Evolutionary conservation across 2,888 invertebrate genomes (phyloP).

Genomic region (Protonemura montana): DNA sequence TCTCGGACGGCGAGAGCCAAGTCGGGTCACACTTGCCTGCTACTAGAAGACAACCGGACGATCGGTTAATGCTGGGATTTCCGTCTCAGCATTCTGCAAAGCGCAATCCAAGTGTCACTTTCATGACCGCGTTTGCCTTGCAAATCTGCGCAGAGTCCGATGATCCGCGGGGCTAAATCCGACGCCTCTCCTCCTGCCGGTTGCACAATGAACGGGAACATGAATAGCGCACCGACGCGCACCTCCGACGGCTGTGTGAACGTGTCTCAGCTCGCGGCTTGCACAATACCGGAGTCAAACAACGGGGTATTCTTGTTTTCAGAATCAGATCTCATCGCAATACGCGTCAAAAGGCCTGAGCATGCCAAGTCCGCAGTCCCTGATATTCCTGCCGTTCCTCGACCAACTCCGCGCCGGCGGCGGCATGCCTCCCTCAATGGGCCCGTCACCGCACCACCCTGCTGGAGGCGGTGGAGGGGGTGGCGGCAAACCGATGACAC

Average conservation of each 20-base stretch:
- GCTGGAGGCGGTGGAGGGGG: slow-evolving; percentile 48
- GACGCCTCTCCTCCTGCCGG: too few relatives aligned
- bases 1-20: not conserved
- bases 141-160: not conserved
- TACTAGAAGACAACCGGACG: not conserved
- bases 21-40: not conserved
- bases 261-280: not conserved
- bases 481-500: slow-evolving; percentile 46
- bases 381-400: slow-evolving; percentile 75
- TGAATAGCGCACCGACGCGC: not conserved
- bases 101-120: not conserved
- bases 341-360: slow-evolving; percentile 63
- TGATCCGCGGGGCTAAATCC: not conserved
- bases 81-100: not conserved
- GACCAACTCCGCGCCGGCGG: slow-evolving; percentile 65
- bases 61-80: not conserved
- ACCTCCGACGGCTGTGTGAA: too few relatives aligned
- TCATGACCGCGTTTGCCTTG: not conserved
- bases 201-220: not conserved
- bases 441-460: slow-evolving; percentile 57
- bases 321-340: slow-evolving; percentile 67
- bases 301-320: slow-evolving; percentile 53
- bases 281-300: not conserved
- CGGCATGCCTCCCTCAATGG: slow-evolving; percentile 51
- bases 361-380: slow-evolving; percentile 68